Percentiles rank a stretch among this genome's conserved stretches.
phyloP scores from a whole-genome alignment of 2,888 invertebrate species.

The Acrobasis suavella region DNA sequence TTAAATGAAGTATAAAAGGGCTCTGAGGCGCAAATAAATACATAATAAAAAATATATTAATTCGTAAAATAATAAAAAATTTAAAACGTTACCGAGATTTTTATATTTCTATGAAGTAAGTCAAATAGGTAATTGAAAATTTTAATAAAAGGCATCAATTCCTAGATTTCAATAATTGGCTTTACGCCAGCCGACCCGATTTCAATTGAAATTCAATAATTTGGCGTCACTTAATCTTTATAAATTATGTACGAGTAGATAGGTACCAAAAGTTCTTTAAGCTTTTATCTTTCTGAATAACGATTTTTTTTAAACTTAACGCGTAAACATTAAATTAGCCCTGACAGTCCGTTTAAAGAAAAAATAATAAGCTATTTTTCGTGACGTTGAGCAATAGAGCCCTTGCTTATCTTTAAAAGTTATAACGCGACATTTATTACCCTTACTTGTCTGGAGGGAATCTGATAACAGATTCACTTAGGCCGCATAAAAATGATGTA shows the following conservation, averaged over 20 bases:
- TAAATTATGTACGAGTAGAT: neutral
- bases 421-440: conserved; percentile 49
- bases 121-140: neutral
- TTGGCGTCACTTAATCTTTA: conserved; percentile 30
- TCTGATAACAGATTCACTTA: conserved; percentile 63
- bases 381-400: conserved; percentile 27
- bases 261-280: neutral
- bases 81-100: too few relatives aligned
- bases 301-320: neutral
- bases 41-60: too few relatives aligned
- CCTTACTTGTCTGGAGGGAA: conserved; percentile 48
- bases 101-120: neutral
- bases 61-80: too few relatives aligned
- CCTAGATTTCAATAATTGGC: conserved; percentile 40
- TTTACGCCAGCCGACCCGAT: conserved; percentile 36
- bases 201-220: conserved; percentile 40
- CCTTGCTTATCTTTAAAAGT: conserved; percentile 37
- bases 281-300: neutral
- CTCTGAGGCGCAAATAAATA: too few relatives aligned
- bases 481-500: conserved; percentile 54
- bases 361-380: conserved; percentile 23
- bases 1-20: too few relatives aligned
- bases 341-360: neutral
- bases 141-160: conserved; percentile 34
- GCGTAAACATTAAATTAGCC: neutral